Conservation (phyloP, 2,113 vertebrate genomes). For the Chroicocephalus ridibundus region DNA sequence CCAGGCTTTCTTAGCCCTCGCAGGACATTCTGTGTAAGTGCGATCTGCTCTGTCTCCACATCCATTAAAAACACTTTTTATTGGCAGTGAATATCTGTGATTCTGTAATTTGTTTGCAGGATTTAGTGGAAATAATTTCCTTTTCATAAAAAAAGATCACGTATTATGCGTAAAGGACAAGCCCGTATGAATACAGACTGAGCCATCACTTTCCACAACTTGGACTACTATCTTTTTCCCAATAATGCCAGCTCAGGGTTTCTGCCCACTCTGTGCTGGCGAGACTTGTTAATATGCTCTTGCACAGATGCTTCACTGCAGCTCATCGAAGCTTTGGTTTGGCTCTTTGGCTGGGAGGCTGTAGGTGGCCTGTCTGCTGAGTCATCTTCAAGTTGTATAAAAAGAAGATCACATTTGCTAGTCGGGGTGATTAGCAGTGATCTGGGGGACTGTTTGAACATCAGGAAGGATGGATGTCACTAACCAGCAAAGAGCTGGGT, state of each 20-base stretch:
- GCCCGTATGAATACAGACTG: background rate
- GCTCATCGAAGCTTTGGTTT: background rate
- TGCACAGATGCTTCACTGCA: background rate
- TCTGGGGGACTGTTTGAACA: background rate
- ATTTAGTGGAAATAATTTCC: background rate
- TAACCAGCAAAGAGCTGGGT: background rate
- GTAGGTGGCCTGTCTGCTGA: background rate
- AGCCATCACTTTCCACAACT: background rate
- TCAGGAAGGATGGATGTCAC: background rate
- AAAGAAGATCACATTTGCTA: background rate
- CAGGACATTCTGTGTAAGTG: background rate
- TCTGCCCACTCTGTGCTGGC: background rate
- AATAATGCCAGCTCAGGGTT: fast-evolving
- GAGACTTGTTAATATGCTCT: background rate
- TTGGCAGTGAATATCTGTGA: background rate
- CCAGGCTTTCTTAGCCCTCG: background rate
- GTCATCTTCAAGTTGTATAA: background rate
- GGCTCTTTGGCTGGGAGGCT: background rate
- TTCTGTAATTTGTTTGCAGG: background rate
- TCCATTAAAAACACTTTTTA: background rate
- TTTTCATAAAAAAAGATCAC: background rate
- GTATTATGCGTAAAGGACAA: background rate
- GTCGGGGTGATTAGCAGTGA: background rate
- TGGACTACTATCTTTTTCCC: background rate
- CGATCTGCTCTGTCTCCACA: background rate